phyloP scores from a whole-genome alignment of 2,888 invertebrate genomes.

The Andrena hattorfiana region DNA sequence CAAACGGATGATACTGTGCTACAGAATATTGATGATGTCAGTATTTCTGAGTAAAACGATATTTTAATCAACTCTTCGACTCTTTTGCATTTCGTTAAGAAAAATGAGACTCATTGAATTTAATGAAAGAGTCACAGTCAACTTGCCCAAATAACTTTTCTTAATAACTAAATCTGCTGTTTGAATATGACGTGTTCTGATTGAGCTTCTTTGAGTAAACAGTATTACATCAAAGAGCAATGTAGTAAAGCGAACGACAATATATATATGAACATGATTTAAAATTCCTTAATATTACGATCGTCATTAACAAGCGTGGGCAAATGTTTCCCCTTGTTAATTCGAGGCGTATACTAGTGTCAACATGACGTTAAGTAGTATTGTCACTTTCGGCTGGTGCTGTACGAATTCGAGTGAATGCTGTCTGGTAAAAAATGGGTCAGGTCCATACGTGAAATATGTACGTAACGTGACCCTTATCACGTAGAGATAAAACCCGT shows the following conservation, averaged over 20 bases:
- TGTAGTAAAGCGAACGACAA: neutral
- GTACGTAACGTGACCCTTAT: slow-evolving; percentile 48
- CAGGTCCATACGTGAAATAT: slow-evolving; percentile 23
- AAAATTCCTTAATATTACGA: neutral
- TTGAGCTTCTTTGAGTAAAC: neutral
- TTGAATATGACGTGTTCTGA: neutral
- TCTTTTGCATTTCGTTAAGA: neutral
- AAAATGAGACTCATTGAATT: neutral
- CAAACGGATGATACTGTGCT: neutral
- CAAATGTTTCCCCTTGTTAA: neutral
- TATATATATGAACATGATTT: neutral
- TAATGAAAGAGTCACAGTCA: slow-evolving; percentile 5
- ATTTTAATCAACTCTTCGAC: neutral
- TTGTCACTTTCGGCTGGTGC: slow-evolving; percentile 17
- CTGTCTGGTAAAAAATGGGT: slow-evolving; percentile 40
- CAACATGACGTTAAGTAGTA: slow-evolving; percentile 10
- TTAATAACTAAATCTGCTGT: neutral
- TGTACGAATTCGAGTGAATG: slow-evolving; percentile 2
- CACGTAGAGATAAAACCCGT: slow-evolving; percentile 50
- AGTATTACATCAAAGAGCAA: neutral
- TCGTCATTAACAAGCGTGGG: neutral
- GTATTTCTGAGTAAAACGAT: neutral
- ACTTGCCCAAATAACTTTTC: neutral
- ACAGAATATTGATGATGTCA: slow-evolving; percentile 2
- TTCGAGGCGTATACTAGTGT: neutral